Base-by-base conservation (phyloP, 2,797 vertebrate species). In the Acipenser transmontanus region DNA sequence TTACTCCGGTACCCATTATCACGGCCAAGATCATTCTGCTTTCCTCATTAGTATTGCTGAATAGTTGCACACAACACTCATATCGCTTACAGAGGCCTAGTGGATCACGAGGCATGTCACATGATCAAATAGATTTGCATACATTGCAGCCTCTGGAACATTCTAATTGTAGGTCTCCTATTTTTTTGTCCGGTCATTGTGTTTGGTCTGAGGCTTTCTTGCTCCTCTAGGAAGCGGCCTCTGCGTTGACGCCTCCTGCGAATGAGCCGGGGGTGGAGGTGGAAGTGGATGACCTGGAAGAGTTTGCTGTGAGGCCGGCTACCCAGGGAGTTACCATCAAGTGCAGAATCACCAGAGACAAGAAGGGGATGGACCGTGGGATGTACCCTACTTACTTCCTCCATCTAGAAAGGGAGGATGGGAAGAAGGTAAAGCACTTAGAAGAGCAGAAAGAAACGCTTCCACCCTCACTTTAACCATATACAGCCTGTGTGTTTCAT, bases 381-480 rank as follows among this genome's bases (percentile, higher is more conserved):
- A 98, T 99, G 93, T 99, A 98, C 77, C 97, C 97, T 68, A 99
- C 97, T 68, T 99, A 99, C 86, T 99, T 98, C 80, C 93, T 99
- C 84, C 97, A 99, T 76, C 84, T 99, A 80, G 97, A 99, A 87
- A 91, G 93, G 66, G 96, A 99, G 79, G 96, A 99, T 2, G 94
- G 96, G 74, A 99, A 98, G 88, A 99, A 97, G 95, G 97, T 98
- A 78, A 90, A 78, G 72, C 74, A 54, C 6, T 54, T 9, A 54
- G 52, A 6, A 6, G 52, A 54, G n/a, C 52, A 54, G 52, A 54
- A 54, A n/a, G 6, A 9, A 6, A 9, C n/a, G n/a, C 52, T 54
- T 9, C 8, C 7, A 54, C 52, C n/a, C 9, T 9, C 2, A 54
- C 52, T 4, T 34, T 34, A 34, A 34, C 34, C 34, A 4, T 34